These are phyloP conservation scores for Gadus macrocephalus DNA, from an alignment of 2,113 vertebrate species.

Conservation along the genomic window DNA sequence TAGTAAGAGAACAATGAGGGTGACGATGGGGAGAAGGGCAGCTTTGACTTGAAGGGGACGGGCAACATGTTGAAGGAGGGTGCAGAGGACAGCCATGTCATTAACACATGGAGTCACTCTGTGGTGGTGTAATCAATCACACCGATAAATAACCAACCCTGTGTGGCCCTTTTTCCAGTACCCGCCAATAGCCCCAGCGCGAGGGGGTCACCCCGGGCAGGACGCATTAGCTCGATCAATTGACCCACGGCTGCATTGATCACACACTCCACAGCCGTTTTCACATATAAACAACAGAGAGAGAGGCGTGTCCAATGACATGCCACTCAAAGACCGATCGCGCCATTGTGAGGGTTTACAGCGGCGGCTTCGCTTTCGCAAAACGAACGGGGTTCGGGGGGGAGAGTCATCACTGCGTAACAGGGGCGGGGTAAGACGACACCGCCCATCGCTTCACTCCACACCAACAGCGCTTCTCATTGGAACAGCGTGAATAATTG, in stretches of 20 bases:
- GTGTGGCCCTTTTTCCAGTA: too few relatives aligned
- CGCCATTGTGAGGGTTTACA: neutral
- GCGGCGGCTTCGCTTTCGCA: neutral
- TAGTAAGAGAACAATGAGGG: too few relatives aligned
- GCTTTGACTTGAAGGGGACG: too few relatives aligned
- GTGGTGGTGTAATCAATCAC: too few relatives aligned
- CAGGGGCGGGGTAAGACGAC: constrained; percentile 18
- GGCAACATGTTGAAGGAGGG: too few relatives aligned
- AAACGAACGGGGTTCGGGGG: neutral
- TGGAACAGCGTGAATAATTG: constrained; percentile 56
- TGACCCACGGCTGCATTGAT: neutral
- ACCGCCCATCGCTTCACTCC: constrained; percentile 19
- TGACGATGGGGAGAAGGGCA: too few relatives aligned
- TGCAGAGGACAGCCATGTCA: too few relatives aligned
- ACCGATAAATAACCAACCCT: too few relatives aligned
- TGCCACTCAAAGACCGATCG: neutral
- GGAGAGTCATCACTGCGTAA: constrained; percentile 10
- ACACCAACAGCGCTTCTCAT: constrained; percentile 26
- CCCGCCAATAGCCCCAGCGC: too few relatives aligned
- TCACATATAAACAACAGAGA: neutral
- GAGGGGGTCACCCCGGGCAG: too few relatives aligned
- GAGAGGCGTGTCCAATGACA: neutral
- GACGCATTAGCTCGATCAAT: neutral
- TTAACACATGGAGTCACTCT: too few relatives aligned
- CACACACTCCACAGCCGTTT: neutral